These are phyloP conservation scores for Ptychobarbus kaznakovi DNA, from an alignment of 2,797 vertebrate species.

Conservation along the genomic window DNA sequence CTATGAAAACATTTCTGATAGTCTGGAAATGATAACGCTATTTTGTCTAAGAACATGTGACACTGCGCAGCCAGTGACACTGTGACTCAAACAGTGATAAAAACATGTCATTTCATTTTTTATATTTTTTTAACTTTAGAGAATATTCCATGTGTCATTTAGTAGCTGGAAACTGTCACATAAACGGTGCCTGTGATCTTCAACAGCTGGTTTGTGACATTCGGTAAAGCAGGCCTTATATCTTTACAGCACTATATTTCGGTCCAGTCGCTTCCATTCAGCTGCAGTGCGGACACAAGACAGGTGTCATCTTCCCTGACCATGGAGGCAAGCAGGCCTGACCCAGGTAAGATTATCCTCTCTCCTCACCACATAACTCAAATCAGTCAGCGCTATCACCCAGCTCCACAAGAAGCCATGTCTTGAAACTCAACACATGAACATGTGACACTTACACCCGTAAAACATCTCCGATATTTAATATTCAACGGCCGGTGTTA, in stretches of 20 bases:
- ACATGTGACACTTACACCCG: conserved; percentile 72
- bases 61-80: background rate
- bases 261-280: conserved; percentile 44
- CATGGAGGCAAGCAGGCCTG: conserved; percentile 49
- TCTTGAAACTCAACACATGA: conserved; percentile 70
- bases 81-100: background rate
- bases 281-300: conserved; percentile 47
- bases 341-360: conserved; percentile 67
- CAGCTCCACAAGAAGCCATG: conserved; percentile 62
- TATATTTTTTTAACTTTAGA: background rate
- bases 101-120: background rate
- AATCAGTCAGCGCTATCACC: conserved; percentile 57
- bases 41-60: conserved; percentile 8
- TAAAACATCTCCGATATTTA: conserved; percentile 75
- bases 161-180: background rate
- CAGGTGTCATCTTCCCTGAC: conserved; percentile 60
- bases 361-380: conserved; percentile 58
- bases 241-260: conserved; percentile 25
- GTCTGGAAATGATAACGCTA: conserved; percentile 17
- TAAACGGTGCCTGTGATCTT: background rate
- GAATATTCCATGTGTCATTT: background rate
- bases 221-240: background rate
- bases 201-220: background rate
- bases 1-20: conserved; percentile 36
- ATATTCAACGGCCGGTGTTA: conserved; percentile 80